Base-by-base conservation (phyloP, 2,797 vertebrate species). In the Hylomyscus alleni region DNA sequence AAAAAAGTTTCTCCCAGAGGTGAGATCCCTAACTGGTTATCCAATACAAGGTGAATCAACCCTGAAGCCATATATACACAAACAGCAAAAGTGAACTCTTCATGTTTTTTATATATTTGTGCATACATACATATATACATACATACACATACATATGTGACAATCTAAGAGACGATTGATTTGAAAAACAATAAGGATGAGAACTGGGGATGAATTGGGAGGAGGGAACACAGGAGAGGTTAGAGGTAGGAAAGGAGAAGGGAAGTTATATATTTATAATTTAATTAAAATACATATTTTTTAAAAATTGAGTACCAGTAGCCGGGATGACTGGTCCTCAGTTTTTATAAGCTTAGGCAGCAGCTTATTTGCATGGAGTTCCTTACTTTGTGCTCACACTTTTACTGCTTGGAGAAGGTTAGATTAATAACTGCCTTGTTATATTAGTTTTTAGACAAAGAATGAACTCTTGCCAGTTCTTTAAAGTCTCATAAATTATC, bases 371-470 rank as follows among this genome's bases (percentile, higher is more conserved):
- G 37, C 72, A 62, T 81, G 29, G 4, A 82, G 5, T 13, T 62
- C 37, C 19, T 76, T 89, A 78, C n/a, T 89, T 86, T 65, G 29
- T 67, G 62, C 37, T 40, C 81, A 34, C 12, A 73, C 76, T 88
- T 73, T 56, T 60, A 19, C 50, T 88, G 19, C 85, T 94, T 77
- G 69, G n/a, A 90, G 31, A 89, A 94, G n/a, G 82, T 91, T 40
- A 47, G 84, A 72, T 37, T 72, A 54, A 72, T 94, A 83, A 90
- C 52, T 78, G 4, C 40, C 52, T 91, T 89, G 24, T 62, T 90
- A 44, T 65, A 44, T 81, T 54, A 95, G 81, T 88, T 90, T 75
- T 58, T 94, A 65, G 92, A 91, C 47, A 24, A 72, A 95, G 80
- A 65, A 4, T 69, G 58, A 96, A 93, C 14, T 31, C 81, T 85